phyloP scores from a whole-genome alignment of 2,113 vertebrate genomes.

The Pelvicachromis taeniatus region DNA sequence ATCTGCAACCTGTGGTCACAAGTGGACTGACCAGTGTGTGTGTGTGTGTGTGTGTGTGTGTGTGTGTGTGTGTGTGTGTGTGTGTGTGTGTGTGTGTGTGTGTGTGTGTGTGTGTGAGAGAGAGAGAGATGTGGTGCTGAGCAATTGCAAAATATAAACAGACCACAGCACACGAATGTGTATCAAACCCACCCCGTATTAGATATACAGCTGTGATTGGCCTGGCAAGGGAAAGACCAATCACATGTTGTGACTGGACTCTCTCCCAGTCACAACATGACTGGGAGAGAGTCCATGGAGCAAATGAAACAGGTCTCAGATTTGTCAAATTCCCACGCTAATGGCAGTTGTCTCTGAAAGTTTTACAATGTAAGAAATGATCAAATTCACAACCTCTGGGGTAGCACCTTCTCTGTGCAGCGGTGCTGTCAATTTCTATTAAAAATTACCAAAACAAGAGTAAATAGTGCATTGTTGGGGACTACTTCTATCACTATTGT shows the following conservation, averaged over 20 bases:
- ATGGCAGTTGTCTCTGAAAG: neutral
- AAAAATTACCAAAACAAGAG: neutral
- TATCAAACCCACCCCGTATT: neutral
- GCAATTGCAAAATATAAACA: neutral
- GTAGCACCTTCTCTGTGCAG: neutral
- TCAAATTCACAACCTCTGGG: neutral
- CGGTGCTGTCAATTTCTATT: neutral
- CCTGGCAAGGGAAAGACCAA: neutral
- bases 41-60: neutral
- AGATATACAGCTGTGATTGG: neutral
- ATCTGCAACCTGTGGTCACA: neutral
- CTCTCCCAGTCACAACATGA: no score
- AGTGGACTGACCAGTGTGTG: neutral
- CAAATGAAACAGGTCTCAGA: neutral
- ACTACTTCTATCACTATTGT: neutral
- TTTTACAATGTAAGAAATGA: neutral
- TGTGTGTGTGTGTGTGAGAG: neutral
- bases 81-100: neutral
- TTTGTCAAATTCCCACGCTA: neutral
- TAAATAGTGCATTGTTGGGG: neutral
- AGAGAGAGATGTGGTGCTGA: neutral
- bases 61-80: neutral
- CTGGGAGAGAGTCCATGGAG: neutral
- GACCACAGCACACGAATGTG: neutral
- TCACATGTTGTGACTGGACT: no score